These are phyloP conservation scores for Augochlorella aurata DNA, from an alignment of 2,888 invertebrate species.

Conservation along the genomic window DNA sequence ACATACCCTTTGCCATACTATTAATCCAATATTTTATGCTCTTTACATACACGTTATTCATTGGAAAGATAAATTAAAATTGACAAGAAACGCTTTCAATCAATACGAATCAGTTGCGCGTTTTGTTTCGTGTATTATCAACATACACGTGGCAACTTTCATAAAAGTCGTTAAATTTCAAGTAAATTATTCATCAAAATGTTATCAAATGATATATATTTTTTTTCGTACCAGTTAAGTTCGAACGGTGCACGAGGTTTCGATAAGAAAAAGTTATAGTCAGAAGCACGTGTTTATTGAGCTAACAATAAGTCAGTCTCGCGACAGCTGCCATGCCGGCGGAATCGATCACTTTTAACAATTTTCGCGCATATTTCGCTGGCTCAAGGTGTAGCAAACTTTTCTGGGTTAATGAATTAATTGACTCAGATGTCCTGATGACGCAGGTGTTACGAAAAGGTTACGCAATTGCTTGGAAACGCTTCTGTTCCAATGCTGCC, in stretches of 20 bases:
- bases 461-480: conserved; percentile 22
- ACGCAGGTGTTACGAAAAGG: conserved; percentile 6
- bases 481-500: conserved; percentile 24
- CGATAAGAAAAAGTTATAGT: background rate
- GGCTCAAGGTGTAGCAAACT: background rate
- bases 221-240: background rate
- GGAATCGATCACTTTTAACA: conserved; percentile 29
- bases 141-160: no score
- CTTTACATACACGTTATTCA: no score
- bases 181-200: no score
- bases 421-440: conserved; percentile 20
- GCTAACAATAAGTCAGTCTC: background rate
- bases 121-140: no score
- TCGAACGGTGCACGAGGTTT: background rate
- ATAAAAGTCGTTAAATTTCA: no score
- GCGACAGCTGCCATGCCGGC: conserved; percentile 21
- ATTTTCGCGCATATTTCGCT: conserved; percentile 4
- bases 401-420: conserved; percentile 32
- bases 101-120: no score
- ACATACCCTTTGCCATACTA: no score
- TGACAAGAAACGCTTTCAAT: no score
- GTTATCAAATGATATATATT: no score
- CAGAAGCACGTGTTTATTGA: conserved; percentile 7
- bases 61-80: no score
- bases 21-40: no score